Evolutionary conservation across 2,888 invertebrate species (phyloP), one percentile per base, ranked within the genome.

Genomic region (Xylocampa areola): DNA sequence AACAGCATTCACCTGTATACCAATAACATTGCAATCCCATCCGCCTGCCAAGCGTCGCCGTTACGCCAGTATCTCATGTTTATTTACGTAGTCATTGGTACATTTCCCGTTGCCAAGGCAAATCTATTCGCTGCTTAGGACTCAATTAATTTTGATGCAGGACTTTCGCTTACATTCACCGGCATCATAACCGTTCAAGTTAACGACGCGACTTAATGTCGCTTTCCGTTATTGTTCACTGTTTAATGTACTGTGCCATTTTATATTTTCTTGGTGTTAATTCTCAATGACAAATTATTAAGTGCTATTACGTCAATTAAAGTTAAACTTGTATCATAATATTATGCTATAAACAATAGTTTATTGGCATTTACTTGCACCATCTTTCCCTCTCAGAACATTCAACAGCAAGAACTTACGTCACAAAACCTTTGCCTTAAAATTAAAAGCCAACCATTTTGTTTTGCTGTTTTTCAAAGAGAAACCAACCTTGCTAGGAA

Each of bases 161-260:
- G 35, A 48, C 63, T 68, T 68, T 68, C 41, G 51, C 39, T 50
- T 25, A 33, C 63, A 52, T 50, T 48, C 45, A 16, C 45, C 25
- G 16, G 33, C 33, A 13, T 44, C 50, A 43, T 51, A 37, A 41
- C 35, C 37, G 43, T 67, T 63, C 40, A 58, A 51, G 49, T 52
- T 63, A 55, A 72, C 33, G 49, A 55, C 43, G 17, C 36, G 30
- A 29, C 30, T 41, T 54, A 41, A 61, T 61, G 53, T 44, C 16
- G 30, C 50, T 51, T 67, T 48, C 39, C 50, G 64, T 55, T 43
- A 64, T 44, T 44, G 39, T 48, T 39, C 5, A 36, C 39, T 50
- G 41, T 16, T 27, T 36, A 29, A 41, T 14, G 21, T 37, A 57
- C 21, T 51, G 19, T n/a, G 39, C 14, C 16, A 17, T 36, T 62